Base-by-base conservation (phyloP, 2,797 vertebrate species). In the Melanotaenia boesemani region DNA sequence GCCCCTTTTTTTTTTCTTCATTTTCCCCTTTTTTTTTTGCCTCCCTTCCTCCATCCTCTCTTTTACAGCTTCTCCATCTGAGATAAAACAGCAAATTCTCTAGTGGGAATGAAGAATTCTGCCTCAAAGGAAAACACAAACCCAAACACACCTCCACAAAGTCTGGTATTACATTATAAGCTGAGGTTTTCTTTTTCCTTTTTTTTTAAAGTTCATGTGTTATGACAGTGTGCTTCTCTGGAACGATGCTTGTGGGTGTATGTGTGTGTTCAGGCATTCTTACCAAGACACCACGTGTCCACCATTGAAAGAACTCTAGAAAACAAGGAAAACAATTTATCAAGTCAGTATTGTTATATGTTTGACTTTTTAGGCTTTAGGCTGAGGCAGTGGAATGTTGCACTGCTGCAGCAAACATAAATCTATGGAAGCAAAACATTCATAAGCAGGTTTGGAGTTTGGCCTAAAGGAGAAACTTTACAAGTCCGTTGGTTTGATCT, bases 271-370 rank as follows among this genome's bases (percentile, higher is more conserved):
- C n/a, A 32, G 37, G 37, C 64, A 6, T 18, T 56, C 93, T 97
- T 95, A 99, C 97, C 97, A 3, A 90, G 89, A 84, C 87, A 92
- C 93, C 94, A 96, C 63, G 92, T 93, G 86, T 96, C 94, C 86
- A 98, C 89, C 88, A 95, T 93, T 72, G 96, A 96, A 89, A 99
- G 93, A 84, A 98, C 97, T 94, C 97, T 99, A 78, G 11, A 86
- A 89, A 86, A 82, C 12, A 84, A 76, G 39, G 76, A 86, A 77
- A 88, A 89, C 80, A 74, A 76, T 83, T 78, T 75, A 73, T 89
- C 61, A 22, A 83, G 77, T 72, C 59, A 81, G 67, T 37, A 70
- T 77, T 79, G 63, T 61, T 77, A 78, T 81, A 73, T 73, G 55
- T 76, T 56, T 73, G 79, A 81, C 54, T 74, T 60, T 73, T 56